These are phyloP conservation scores for Pharmacophagus antenor DNA, from an alignment of 2,888 invertebrate genomes.

Conservation along the genomic window DNA sequence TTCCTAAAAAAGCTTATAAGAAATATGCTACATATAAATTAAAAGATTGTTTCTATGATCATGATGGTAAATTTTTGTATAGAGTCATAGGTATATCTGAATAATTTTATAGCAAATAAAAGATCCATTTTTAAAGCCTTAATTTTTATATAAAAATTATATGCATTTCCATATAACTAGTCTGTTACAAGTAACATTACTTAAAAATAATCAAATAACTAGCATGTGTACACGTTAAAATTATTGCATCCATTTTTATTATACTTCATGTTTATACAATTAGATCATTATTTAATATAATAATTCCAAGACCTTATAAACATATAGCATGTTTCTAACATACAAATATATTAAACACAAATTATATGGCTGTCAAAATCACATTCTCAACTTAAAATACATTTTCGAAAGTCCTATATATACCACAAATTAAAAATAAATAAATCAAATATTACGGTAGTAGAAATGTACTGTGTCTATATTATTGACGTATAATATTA, in stretches of 20 bases:
- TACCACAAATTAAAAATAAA: no score
- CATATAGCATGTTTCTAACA: constrained; percentile 53
- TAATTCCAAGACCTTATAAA: constrained; percentile 42
- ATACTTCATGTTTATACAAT: constrained; percentile 31
- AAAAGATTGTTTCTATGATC: constrained; percentile 90
- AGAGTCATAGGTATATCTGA: constrained; percentile 85
- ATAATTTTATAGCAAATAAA: constrained; percentile 52
- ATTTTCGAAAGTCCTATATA: no score
- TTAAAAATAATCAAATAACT: constrained; percentile 37
- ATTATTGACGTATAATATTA: no score
- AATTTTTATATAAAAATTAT: constrained; percentile 74
- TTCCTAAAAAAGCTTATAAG: constrained; percentile 84
- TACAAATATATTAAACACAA: constrained; percentile 60
- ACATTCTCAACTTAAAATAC: constrained; percentile 42
- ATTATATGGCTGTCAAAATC: constrained; percentile 69
- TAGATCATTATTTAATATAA: constrained; percentile 16
- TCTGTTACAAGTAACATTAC: constrained; percentile 60
- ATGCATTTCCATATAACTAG: constrained; percentile 68
- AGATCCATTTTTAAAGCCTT: constrained; percentile 61
- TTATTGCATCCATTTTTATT: constrained; percentile 36
- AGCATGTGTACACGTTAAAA: constrained; percentile 36
- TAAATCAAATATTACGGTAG: no score
- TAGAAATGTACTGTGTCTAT: no score
- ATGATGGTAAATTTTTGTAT: constrained; percentile 89
- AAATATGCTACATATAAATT: constrained; percentile 86